Evolutionary conservation across 2,113 vertebrate genomes (phyloP), one percentile per base, ranked within the genome.

Genomic region (Propithecus coquereli): DNA sequence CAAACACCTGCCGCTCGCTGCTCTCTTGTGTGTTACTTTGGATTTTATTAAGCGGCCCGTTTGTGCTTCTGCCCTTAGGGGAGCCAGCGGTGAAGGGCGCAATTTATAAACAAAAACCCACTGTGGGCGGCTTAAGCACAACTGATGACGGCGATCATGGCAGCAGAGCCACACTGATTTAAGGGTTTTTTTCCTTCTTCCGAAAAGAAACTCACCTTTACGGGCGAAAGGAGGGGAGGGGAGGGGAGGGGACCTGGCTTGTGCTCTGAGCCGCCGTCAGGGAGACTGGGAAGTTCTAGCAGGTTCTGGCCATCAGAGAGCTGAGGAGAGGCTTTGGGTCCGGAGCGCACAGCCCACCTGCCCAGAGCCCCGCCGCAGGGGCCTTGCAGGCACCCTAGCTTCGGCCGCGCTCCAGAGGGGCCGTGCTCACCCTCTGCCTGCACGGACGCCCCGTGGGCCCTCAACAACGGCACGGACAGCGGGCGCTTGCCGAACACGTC

Each of bases 91-190:
- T 16, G 70, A 92, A 92, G 65, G 87, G 93, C 1, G 1, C 65
- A 47, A 61, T 87, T 94, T 85, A 59, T 70, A 84, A 96, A 85
- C 45, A 71, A 97, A 90, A 92, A 85, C 68, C 54, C 92, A 90
- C 85, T 0, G 3, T 68, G 87, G 87, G 83, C 70, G 47, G 65
- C 54, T 82, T 52, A 87, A 57, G 52, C 66, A 61, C 0, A 3
- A 22, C 57, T 43, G n/a, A 40, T 79, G 73, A 32, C 43, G 50
- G 84, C 32, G 57, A 59, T 76, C n/a, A 3, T 6, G 10, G 61
- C 0, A 10, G 37, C 32, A 86, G 11, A n/a, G 30, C 8, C 30
- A 9, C 9, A 2, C 47, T 57, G 5, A 83, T 57, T 45, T 87
- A 57, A 61, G 61, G 8, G 4, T 5, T 34, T 27, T 32, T n/a